These are phyloP conservation scores for Heliothis subflexa DNA, from an alignment of 1,140 invertebrate genomes.

Conservation along the genomic window DNA sequence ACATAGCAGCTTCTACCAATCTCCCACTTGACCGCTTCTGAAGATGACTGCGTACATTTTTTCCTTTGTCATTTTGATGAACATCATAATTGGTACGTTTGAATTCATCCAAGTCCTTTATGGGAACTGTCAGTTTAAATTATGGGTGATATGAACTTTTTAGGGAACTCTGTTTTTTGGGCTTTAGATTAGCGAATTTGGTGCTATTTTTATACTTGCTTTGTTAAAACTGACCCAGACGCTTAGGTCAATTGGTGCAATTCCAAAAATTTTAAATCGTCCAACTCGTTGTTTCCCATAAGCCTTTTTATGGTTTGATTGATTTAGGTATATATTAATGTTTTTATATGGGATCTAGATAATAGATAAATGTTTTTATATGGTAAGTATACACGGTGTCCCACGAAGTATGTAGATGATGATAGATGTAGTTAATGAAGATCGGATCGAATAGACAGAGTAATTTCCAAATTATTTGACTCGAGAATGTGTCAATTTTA, in stretches of 20 bases:
- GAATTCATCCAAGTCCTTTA: constrained; percentile 3
- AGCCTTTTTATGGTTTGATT: too few relatives aligned
- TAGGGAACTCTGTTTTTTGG: neutral
- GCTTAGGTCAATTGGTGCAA: neutral
- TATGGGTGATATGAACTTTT: neutral
- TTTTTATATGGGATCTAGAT: too few relatives aligned
- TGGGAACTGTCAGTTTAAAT: constrained; percentile 29
- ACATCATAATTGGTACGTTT: constrained; percentile 7
- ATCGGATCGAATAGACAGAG: neutral
- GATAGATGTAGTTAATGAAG: too few relatives aligned
- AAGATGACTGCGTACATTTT: constrained; percentile 22
- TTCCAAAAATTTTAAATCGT: too few relatives aligned
- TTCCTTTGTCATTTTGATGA: constrained; percentile 2
- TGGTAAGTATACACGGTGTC: too few relatives aligned
- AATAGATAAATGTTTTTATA: too few relatives aligned
- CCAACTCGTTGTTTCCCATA: too few relatives aligned
- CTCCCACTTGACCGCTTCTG: constrained; percentile 15
- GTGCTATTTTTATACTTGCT: constrained; percentile 1
- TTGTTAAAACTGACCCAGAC: neutral
- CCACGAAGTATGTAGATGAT: too few relatives aligned
- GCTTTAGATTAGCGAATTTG: neutral
- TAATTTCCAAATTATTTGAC: neutral
- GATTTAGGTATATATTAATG: too few relatives aligned
- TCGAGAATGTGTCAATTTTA: too few relatives aligned
- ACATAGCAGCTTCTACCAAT: neutral